These are phyloP conservation scores for Mesoligia furuncula DNA, from an alignment of 2,888 invertebrate species.

Conservation along the genomic window DNA sequence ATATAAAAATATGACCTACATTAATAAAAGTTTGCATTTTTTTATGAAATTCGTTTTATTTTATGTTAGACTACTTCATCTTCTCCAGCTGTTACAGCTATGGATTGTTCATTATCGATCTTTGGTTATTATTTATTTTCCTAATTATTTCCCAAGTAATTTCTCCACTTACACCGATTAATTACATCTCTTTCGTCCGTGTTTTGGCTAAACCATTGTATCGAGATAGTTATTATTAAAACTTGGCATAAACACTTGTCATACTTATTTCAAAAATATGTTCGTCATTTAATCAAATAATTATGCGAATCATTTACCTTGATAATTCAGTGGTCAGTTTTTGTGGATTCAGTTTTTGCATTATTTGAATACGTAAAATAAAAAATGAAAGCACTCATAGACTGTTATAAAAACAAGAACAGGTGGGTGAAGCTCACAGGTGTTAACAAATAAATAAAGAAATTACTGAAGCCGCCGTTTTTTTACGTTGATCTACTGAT, in stretches of 20 bases:
- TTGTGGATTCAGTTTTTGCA: constrained; percentile 2
- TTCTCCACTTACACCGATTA: background rate
- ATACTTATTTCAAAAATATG: constrained; percentile 47
- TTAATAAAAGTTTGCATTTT: background rate
- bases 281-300: constrained; percentile 27
- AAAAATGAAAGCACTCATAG: constrained; percentile 43
- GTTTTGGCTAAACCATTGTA: constrained; percentile 40
- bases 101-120: background rate
- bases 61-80: background rate
- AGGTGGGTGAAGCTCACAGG: constrained; percentile 51
- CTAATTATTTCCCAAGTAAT: background rate
- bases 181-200: constrained; percentile 1
- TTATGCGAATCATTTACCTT: constrained; percentile 30
- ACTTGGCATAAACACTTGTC: constrained; percentile 54
- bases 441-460: constrained; percentile 48
- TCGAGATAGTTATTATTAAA: constrained; percentile 51
- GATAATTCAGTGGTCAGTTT: constrained; percentile 18
- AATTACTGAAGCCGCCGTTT: constrained; percentile 3
- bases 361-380: constrained; percentile 12
- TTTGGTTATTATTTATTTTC: background rate
- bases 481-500: constrained; percentile 1
- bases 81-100: background rate
- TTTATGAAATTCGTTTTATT: background rate
- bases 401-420: constrained; percentile 50
- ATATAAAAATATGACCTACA: constrained; percentile 29